Evolutionary conservation across 2,888 invertebrate genomes (phyloP), one percentile per base, ranked within the genome.

Genomic region (Belgica antarctica): DNA sequence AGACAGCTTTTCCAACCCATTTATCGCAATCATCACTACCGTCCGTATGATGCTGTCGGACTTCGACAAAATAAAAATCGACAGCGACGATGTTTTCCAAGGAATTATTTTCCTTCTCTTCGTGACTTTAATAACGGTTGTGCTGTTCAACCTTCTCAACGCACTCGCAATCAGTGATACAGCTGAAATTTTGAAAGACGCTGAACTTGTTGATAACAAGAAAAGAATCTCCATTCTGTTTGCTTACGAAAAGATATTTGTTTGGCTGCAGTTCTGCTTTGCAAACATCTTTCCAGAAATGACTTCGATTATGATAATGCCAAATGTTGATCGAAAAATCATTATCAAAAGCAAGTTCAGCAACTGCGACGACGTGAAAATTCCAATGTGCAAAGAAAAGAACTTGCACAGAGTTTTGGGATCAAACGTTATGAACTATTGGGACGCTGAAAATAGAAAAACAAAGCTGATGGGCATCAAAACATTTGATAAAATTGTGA

Each of bases 41-140:
- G 24, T 62, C 1, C 17, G 62, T 19, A 62, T 62, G 62, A 62
- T 62, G 62, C 12, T 62, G n/a, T 28, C 62, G 7, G 62, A 62
- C 8, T 62, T 62, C 34, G 62, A 62, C 2, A 31, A 17, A 19
- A 27, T 62, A 2, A 31, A 62, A 15, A 7, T 62, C 1, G 31
- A 28, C 4, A 19, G 19, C 1, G 5, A 62, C 0, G 62, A 62
- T 34, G n/a, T 3, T 7, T 62, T 62, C 19, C 12, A 62, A 31
- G 31, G 31, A 17, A 5, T 62, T 10, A 12, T 62, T 36, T 62
- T 62, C 19, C 31, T 62, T 28, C 17, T 31, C 17, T 62, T 62
- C 10, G 19, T 62, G 8, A 10, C 34, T 1, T n/a, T 62, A 15
- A 62, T 62, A 19, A 62, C 62, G 8, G 31, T 28, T 5, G 34